These are phyloP conservation scores for Macropis europaea DNA, from an alignment of 2,888 invertebrate genomes.

Conservation along the genomic window DNA sequence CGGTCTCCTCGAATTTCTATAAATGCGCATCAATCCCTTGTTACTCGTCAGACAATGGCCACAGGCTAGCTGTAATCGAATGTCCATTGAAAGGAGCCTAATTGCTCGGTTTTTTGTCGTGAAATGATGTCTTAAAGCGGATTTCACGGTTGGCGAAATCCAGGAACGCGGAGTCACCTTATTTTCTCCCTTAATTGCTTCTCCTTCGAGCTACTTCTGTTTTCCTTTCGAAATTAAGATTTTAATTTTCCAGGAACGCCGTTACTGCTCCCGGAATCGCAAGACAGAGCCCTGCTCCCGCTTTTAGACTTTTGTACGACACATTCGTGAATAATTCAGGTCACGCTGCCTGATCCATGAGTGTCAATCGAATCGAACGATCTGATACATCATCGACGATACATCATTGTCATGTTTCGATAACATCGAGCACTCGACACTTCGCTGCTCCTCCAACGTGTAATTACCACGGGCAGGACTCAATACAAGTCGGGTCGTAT, in stretches of 20 bases:
- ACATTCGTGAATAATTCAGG: too few relatives aligned
- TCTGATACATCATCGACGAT: too few relatives aligned
- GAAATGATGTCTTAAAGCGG: background rate
- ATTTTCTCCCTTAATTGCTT: slow-evolving; percentile 28
- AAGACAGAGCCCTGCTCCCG: background rate
- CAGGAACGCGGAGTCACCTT: background rate
- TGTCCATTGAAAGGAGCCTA: background rate
- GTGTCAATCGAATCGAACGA: too few relatives aligned
- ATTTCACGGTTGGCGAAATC: background rate
- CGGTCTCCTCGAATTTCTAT: background rate
- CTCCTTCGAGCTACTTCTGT: background rate
- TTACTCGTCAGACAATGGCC: too few relatives aligned
- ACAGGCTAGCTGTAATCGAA: background rate
- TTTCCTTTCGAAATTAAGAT: background rate
- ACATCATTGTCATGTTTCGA: background rate
- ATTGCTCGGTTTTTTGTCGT: background rate
- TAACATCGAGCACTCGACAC: background rate
- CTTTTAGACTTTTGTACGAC: background rate
- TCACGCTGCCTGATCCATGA: too few relatives aligned
- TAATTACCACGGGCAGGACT: too few relatives aligned
- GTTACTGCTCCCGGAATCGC: too few relatives aligned
- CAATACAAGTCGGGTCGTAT: too few relatives aligned
- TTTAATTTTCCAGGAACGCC: background rate
- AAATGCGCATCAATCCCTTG: too few relatives aligned
- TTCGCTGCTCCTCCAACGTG: background rate